These are phyloP conservation scores for Neolamprologus modestus DNA, from an alignment of 2,113 vertebrate species.

Conservation along the genomic window DNA sequence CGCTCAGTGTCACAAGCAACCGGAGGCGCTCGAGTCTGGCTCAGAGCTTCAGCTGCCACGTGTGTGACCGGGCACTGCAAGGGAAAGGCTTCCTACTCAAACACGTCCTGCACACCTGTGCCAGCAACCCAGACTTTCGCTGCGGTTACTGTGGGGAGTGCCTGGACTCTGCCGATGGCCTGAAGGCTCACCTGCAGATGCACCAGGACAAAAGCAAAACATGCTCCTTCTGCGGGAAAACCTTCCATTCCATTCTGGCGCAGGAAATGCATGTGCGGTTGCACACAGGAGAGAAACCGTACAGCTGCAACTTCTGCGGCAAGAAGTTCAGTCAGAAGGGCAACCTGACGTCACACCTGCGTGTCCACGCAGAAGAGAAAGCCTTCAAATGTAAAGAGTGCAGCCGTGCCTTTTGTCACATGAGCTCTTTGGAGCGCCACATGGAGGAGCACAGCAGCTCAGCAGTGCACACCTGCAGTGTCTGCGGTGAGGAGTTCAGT, in stretches of 20 bases:
- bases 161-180: background rate
- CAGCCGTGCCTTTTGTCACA: slow-evolving; percentile 27
- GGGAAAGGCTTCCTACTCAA: slow-evolving; percentile 46
- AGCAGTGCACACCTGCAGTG: background rate
- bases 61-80: slow-evolving; percentile 16
- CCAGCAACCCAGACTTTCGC: background rate
- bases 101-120: slow-evolving; percentile 27
- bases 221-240: slow-evolving; percentile 36
- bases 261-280: slow-evolving; percentile 40
- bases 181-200: slow-evolving; percentile 13
- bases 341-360: slow-evolving; percentile 26
- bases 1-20: background rate
- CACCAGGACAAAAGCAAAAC: slow-evolving; percentile 31
- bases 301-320: slow-evolving; percentile 29
- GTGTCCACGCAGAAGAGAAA: slow-evolving; percentile 12
- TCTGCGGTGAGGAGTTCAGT: slow-evolving; percentile 9
- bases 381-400: slow-evolving; percentile 37
- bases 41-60: background rate
- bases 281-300: slow-evolving; percentile 50
- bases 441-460: background rate
- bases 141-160: slow-evolving; percentile 34
- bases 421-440: slow-evolving; percentile 38
- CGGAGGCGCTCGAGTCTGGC: background rate
- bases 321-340: slow-evolving; percentile 51
- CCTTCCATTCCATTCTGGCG: slow-evolving; percentile 33